phyloP scores from a whole-genome alignment of 2,113 vertebrate species.

The Arothron firmamentum region DNA sequence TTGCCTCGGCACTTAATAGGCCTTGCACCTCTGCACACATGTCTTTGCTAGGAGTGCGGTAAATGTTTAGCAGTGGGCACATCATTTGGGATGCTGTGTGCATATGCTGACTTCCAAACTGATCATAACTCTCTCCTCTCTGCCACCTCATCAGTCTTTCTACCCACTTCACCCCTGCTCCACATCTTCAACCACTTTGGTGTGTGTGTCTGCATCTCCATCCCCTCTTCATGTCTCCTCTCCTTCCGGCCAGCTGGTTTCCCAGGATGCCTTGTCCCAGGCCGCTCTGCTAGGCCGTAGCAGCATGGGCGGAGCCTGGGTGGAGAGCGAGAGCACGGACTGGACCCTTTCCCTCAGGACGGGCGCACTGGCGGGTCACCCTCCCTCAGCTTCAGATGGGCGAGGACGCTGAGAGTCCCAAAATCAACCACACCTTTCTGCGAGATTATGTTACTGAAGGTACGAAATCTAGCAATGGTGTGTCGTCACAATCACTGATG shows the following conservation, averaged over 20 bases:
- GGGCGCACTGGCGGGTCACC: constrained; percentile 88
- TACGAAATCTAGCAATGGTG: constrained; percentile 55
- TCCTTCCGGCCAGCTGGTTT: constrained; percentile 59
- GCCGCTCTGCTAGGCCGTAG: constrained; percentile 86
- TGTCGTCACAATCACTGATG: constrained; percentile 9
- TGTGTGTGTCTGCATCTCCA: constrained; percentile 3
- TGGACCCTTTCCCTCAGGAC: constrained; percentile 88
- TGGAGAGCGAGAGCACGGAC: constrained; percentile 85
- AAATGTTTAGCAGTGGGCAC: constrained; percentile 53
- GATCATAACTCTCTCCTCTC: constrained; percentile 14
- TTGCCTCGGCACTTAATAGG: constrained; percentile 19
- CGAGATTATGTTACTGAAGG: constrained; percentile 99
- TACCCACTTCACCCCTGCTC: constrained; percentile 16
- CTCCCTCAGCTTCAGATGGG: constrained; percentile 91
- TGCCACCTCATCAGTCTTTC: constrained; percentile 36
- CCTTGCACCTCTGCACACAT: constrained; percentile 17
- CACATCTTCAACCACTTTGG: constrained; percentile 8
- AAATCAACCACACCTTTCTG: constrained; percentile 99
- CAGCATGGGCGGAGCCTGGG: constrained; percentile 93
- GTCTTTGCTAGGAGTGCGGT: constrained; percentile 26
- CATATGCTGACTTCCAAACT: constrained; percentile 27
- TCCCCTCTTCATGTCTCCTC: constrained; percentile 19
- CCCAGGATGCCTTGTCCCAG: constrained; percentile 82
- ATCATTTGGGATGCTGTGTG: constrained; percentile 24
- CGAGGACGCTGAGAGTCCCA: constrained; percentile 95